Evolutionary conservation across 2,888 invertebrate genomes (phyloP), one percentile per base, ranked within the genome.

Genomic region (Phalera bucephala): DNA sequence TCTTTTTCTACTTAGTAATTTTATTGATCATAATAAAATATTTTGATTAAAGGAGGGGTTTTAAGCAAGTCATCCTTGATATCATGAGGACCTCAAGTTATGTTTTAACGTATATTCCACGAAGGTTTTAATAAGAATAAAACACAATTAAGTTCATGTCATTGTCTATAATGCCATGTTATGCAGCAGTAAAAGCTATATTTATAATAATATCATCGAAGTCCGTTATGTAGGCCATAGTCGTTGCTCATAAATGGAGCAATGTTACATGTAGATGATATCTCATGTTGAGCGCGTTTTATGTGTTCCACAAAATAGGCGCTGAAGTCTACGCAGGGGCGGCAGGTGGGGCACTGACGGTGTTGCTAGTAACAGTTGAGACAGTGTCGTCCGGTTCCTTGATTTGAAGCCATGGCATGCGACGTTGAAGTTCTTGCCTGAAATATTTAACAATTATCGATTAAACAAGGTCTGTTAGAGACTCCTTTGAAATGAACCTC

Each of bases 361-460:
- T 85, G 52, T 87, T 86, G 46, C 77, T 85, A 1, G 92, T 92
- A 3, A 86, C 78, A 0, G 89, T 91, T 6, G 94, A 93, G n/a
- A 86, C 80, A 0, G 90, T 83, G 49, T 94, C 94, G 21, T 83
- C 82, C 0, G 91, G 91, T 64, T 94, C 94, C 50, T 92, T 91
- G 34, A 94, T 93, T 44, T 94, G 94, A 43, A 94, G 80, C 94
- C 95, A 96, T 5, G 96, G 95, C 73, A 96, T 92, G 33, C 94
- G 93, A 44, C 94, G 94, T 66, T 95, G 94, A 38, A 96, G 86
- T 76, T 96, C 96, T 79, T 94, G 87, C 58, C 95, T 94, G 69
- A 8, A 66, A 57, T 39, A 46, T 40, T 30, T 13, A n/a, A 21
- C 20, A 35, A 12, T n/a, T 23, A 25, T 21, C 4, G 19, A 27